Evolutionary conservation across 2,797 vertebrate genomes (phyloP).

Genomic region (Potorous gilbertii): DNA sequence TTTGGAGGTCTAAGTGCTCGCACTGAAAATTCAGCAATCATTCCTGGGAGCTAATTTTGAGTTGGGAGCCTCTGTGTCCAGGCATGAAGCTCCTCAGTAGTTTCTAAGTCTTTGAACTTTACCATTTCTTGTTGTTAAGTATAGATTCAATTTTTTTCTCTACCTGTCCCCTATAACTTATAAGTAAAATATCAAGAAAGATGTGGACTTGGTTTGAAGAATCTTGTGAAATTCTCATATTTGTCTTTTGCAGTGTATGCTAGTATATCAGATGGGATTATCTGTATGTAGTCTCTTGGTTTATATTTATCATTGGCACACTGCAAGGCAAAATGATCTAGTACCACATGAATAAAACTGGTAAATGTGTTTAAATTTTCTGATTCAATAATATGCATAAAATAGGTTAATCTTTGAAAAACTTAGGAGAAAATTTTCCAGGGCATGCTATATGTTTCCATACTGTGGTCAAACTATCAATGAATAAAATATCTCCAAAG

Average conservation of each 20-base stretch:
- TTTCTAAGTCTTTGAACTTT: background rate
- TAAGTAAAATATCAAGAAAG: background rate
- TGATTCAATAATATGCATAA: background rate
- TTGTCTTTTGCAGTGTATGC: background rate
- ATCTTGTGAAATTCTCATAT: background rate
- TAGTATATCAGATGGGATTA: background rate
- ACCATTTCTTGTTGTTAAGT: background rate
- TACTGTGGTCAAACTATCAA: background rate
- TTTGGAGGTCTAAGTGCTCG: no score
- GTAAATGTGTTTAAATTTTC: background rate
- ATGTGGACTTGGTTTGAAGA: background rate
- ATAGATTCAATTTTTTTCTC: background rate
- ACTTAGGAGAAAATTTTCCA: background rate
- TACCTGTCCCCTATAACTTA: background rate
- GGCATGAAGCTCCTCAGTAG: background rate
- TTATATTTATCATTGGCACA: background rate
- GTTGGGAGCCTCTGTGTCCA: background rate
- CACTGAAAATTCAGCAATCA: no score
- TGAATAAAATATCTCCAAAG: background rate
- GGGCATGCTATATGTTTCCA: background rate
- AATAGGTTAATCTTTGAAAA: background rate
- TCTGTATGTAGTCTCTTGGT: background rate
- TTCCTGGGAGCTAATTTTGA: background rate
- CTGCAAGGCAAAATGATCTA: background rate
- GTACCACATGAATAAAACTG: background rate